Percentiles rank a stretch among this genome's conserved stretches.
Evolutionary conservation across 2,888 invertebrate species (phyloP).

Genomic region (Catocala fraxini): DNA sequence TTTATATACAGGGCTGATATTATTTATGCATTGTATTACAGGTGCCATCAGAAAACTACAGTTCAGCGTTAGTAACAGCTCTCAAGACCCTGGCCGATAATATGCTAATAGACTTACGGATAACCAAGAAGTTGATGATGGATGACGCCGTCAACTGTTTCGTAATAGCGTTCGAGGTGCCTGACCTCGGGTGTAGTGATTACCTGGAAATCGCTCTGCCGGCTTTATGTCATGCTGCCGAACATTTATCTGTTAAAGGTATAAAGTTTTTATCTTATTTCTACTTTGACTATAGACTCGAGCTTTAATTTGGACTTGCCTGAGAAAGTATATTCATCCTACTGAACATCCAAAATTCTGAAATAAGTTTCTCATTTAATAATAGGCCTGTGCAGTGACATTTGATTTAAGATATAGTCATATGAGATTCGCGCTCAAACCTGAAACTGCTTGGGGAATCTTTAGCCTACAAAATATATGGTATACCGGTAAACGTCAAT

Average conservation of each 20-base stretch:
- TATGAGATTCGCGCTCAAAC: too few relatives aligned
- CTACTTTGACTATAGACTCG: too few relatives aligned
- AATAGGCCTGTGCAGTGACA: too few relatives aligned
- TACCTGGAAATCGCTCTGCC: constrained; percentile 95
- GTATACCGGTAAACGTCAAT: too few relatives aligned
- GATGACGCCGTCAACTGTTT: constrained; percentile 88
- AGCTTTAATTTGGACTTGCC: too few relatives aligned
- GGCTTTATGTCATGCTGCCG: constrained; percentile 92
- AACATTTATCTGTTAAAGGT: constrained; percentile 90
- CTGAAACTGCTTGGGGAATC: too few relatives aligned
- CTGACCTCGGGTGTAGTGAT: constrained; percentile 91
- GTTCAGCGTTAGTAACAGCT: constrained; percentile 91
- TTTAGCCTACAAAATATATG: too few relatives aligned
- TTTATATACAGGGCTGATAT: too few relatives aligned
- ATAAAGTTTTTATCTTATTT: constrained; percentile 1
- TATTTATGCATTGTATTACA: constrained; percentile 38
- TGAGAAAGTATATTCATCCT: too few relatives aligned
- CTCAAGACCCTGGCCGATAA: constrained; percentile 91
- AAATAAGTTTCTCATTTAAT: too few relatives aligned
- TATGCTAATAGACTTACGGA: constrained; percentile 91
- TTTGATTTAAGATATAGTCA: too few relatives aligned
- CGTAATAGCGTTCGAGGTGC: constrained; percentile 93
- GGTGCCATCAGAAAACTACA: constrained; percentile 84
- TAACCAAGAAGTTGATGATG: constrained; percentile 80
- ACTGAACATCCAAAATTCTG: too few relatives aligned